Evolutionary conservation across 2,797 vertebrate genomes (phyloP).

Genomic region (Emydoidea blandingii): DNA sequence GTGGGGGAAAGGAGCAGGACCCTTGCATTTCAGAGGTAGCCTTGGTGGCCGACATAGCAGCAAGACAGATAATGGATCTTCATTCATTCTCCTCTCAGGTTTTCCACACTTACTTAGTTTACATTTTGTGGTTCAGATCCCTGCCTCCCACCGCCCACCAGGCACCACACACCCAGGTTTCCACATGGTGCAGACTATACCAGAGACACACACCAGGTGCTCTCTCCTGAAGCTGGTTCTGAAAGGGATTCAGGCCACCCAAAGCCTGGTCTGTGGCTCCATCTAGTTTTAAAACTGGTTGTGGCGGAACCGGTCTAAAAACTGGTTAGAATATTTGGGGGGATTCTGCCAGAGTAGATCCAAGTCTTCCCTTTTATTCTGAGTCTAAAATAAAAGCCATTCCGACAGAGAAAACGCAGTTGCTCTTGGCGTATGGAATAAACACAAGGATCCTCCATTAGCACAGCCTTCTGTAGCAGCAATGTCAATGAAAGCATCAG

Average conservation of each 20-base stretch:
- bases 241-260: neutral
- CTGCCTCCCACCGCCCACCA: too few relatives aligned
- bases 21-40: neutral
- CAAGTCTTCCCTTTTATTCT: neutral
- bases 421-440: neutral
- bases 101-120: neutral
- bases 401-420: neutral
- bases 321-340: neutral
- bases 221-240: neutral
- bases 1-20: accelerated
- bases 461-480: neutral
- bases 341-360: neutral
- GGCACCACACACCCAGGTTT: neutral
- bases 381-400: neutral
- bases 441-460: neutral
- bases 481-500: neutral
- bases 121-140: too few relatives aligned
- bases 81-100: neutral
- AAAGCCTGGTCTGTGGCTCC: neutral
- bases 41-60: neutral
- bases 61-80: neutral
- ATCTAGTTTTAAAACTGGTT: neutral
- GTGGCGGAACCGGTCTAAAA: neutral
- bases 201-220: neutral
- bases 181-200: neutral